Base-by-base conservation (phyloP, 2,888 invertebrate species). In the Melinaea menophilus region DNA sequence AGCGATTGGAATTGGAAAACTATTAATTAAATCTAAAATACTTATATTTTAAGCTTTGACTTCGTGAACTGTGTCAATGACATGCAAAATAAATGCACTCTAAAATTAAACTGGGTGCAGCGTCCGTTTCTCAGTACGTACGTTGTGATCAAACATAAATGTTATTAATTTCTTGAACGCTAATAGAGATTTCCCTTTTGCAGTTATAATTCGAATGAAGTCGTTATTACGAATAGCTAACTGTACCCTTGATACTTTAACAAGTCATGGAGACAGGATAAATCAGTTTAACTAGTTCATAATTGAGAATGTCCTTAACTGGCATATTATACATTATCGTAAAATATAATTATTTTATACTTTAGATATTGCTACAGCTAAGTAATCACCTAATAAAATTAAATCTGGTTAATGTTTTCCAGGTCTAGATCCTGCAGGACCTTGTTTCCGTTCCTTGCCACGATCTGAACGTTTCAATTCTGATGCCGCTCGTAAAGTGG, bases 341-440 rank as follows among this genome's bases (percentile, higher is more conserved):
- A 5, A 37, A 2, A 7, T 37, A 37, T 37, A 41, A 41, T 11
- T 22, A 22, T 22, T 22, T 22, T 22, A 22, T 22, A 22, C 41
- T 41, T 5, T 41, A 41, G 41, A 11, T 9, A 7, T 37, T 37
- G 37, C 37, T 37, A 37, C 7, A 37, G 4, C 11, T 41, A 41
- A 41, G 11, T 41, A 41, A 41, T 9, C 5, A 41, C 2, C 3
- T 9, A 41, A 41, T 41, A 0, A 41, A 41, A 41, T 41, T 41
- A 41, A 41, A 11, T 41, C 9, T 9, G 1, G 11, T 9, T 9
- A 9, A 5, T 9, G 9, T 57, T 56, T 56, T 59, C 56, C 66
- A 89, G 89, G 80, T 2, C 67, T 90, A 46, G 90, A 90, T 64
- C 89, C 89, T 11, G 88, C 90, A 0, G 90, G 90, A 0, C 91